Evolutionary conservation across 2,888 invertebrate species (phyloP), one percentile per base, ranked within the genome.

Genomic region (Unio pictorum): DNA sequence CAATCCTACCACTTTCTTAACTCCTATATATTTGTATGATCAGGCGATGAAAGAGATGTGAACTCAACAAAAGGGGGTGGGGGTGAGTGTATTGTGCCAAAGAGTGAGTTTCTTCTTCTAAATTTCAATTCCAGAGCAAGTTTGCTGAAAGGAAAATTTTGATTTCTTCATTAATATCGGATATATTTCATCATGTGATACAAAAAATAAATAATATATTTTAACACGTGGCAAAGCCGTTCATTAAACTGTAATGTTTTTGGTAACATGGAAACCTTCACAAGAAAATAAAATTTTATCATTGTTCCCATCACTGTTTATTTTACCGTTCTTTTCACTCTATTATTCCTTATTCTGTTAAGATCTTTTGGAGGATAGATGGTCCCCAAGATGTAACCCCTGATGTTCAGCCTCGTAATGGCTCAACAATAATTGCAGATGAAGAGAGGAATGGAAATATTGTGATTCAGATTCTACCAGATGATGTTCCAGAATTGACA

Each of bases 331-430:
- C n/a, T 61, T 61, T 26, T 54, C 59, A 64, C 30, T 60, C 26
- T 58, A 58, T 57, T 7, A 15, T 61, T n/a, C 8, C 64, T 58
- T 23, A 26, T 26, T 61, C 28, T 62, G 45, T 66, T 3, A 73
- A 87, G 87, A 78, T 87, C 11, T 79, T 76, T 74, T 89, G 88
- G 88, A 79, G 79, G 70, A 79, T 88, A 26, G 67, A 65, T n/a
- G 86, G 85, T 8, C 76, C 81, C 6, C 58, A 64, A 28, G 75
- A 73, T 67, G 67, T 58, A 6, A 68, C 68, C 11, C 59, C 76
- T 15, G 89, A 89, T 68, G 67, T 89, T 23, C 73, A 75, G n/a
- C 84, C 86, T 8, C 64, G 68, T 28, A 78, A 82, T 66, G 89
- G 89, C 17, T 75, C 79, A 4, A 73, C 84, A 5, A 61, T 79